These are phyloP conservation scores for Eurytoma adleriae DNA, from an alignment of 2,888 invertebrate species.

Conservation along the genomic window DNA sequence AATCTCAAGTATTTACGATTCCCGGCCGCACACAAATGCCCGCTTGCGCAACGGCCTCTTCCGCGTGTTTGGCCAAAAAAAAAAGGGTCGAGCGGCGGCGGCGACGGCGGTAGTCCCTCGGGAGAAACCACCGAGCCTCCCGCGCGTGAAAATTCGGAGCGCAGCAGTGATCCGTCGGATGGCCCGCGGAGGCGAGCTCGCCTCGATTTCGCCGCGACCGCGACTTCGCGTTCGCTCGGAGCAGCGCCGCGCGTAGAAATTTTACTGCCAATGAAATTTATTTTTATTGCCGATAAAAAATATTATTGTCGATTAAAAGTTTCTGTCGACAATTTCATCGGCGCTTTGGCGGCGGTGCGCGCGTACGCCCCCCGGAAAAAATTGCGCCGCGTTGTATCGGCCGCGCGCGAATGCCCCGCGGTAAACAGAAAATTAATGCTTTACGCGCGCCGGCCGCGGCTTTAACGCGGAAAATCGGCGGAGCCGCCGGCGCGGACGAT, in stretches of 20 bases:
- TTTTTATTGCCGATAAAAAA: conserved; percentile 59
- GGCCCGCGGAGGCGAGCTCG: background rate
- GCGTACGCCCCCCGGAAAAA: background rate
- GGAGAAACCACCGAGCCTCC: conserved; percentile 34
- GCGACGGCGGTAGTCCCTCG: background rate
- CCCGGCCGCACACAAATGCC: conserved; percentile 6
- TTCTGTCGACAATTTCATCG: conserved; percentile 57
- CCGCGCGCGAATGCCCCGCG: background rate
- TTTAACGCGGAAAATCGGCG: conserved; percentile 33
- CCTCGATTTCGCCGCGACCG: background rate
- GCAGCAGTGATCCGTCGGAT: background rate
- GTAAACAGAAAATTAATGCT: conserved; percentile 45
- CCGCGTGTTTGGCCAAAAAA: conserved; percentile 13
- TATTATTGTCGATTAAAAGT: conserved; percentile 59
- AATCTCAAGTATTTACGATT: conserved; percentile 18
- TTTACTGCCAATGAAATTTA: conserved; percentile 59
- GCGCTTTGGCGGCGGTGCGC: conserved; percentile 25
- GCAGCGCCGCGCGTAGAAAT: conserved; percentile 44
- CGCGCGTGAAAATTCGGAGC: background rate
- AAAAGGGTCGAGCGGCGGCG: conserved; percentile 27
- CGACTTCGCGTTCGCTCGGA: conserved; percentile 41
- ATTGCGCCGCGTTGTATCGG: background rate
- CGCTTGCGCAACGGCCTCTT: conserved; percentile 7
- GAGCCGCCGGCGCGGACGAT: background rate
- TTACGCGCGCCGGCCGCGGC: conserved; percentile 16